These are phyloP conservation scores for Esox niger DNA, from an alignment of 2,113 vertebrate species.

Conservation along the genomic window DNA sequence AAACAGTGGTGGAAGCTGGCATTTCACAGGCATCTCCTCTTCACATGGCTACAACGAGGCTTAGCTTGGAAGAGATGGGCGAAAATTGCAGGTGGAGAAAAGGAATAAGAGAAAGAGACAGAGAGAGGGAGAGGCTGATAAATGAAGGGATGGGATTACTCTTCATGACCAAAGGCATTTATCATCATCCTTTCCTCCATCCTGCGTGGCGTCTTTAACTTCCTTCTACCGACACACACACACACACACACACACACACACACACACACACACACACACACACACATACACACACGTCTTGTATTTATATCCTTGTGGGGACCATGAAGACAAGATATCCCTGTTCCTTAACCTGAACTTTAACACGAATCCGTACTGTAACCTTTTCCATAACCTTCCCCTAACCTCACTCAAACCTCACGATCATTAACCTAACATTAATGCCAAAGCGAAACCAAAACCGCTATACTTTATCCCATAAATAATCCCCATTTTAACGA, in stretches of 20 bases:
- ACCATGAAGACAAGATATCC: too few species aligned
- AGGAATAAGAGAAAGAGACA: not conserved
- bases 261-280: not conserved
- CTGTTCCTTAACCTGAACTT: too few species aligned
- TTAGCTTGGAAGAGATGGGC: conserved; percentile 42
- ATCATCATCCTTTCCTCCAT: conserved; percentile 29
- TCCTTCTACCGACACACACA: too few species aligned
- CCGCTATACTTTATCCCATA: too few species aligned
- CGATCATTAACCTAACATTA: too few species aligned
- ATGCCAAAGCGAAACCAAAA: too few species aligned
- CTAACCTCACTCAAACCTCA: too few species aligned
- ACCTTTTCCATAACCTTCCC: too few species aligned
- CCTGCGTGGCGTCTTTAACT: not conserved
- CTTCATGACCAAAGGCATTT: conserved; percentile 56
- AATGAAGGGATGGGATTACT: conserved; percentile 54
- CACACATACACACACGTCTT: not conserved
- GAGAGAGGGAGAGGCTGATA: conserved; percentile 30
- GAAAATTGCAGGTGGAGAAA: conserved; percentile 45
- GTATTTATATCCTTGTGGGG: too few species aligned
- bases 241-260: too few species aligned
- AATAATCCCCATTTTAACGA: too few species aligned
- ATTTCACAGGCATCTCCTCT: conserved; percentile 42
- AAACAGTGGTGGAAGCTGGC: conserved; percentile 32
- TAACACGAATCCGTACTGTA: too few species aligned
- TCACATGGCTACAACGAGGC: conserved; percentile 38